These are phyloP conservation scores for Romanogobio albipinnatus DNA, from an alignment of 2,113 vertebrate species.

Conservation along the genomic window DNA sequence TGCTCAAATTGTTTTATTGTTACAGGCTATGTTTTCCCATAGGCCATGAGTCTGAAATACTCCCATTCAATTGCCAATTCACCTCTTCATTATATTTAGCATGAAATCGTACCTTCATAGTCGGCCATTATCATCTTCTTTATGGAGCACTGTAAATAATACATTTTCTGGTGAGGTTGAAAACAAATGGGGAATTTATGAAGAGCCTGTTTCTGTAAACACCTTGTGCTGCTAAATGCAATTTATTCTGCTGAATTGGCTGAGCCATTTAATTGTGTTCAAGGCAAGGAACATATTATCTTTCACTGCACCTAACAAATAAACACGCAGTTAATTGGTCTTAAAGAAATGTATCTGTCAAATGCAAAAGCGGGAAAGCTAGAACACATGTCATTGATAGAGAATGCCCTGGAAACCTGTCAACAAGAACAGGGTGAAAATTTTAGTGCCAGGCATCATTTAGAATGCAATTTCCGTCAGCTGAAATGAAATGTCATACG, in stretches of 20 bases:
- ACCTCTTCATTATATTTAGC: slow-evolving; percentile 38
- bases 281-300: slow-evolving; percentile 37
- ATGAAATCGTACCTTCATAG: slow-evolving; percentile 26
- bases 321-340: slow-evolving; percentile 44
- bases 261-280: slow-evolving; percentile 22
- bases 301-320: slow-evolving; percentile 21
- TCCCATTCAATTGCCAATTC: slow-evolving; percentile 4
- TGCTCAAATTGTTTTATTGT: slow-evolving; percentile 22
- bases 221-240: slow-evolving; percentile 25
- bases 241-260: slow-evolving; percentile 44
- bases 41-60: not conserved
- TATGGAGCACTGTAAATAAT: slow-evolving; percentile 31
- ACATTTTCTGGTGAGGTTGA: slow-evolving; percentile 7
- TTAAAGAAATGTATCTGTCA: slow-evolving; percentile 4
- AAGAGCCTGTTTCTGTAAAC: slow-evolving; percentile 36
- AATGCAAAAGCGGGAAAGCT: not conserved
- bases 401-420: slow-evolving; percentile 13
- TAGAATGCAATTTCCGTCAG: slow-evolving; percentile 36
- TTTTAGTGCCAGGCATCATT: slow-evolving; percentile 29
- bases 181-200: slow-evolving; percentile 39
- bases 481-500: slow-evolving; percentile 44
- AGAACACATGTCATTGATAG: slow-evolving; percentile 19
- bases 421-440: slow-evolving; percentile 15
- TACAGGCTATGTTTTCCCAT: not conserved
- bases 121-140: slow-evolving; percentile 22